Base-by-base conservation (phyloP, 1,140 invertebrate species). In the Hylaeus anthracinus region DNA sequence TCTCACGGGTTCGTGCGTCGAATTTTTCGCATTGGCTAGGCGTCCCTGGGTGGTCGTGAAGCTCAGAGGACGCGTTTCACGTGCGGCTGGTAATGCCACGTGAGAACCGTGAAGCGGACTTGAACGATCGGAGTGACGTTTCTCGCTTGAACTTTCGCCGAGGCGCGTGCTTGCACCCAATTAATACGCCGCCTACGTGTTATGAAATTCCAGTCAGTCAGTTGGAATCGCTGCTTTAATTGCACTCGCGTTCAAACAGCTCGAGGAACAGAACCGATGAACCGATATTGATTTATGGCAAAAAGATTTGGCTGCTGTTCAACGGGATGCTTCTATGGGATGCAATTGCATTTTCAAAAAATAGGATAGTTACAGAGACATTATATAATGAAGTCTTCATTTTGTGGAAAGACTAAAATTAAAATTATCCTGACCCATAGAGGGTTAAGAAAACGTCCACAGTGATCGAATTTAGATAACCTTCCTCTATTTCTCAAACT, bases 21-120 rank as follows among this genome's bases (percentile, higher is more conserved):
- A 87, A 78, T 84, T 81, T 86, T 81, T 82, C 81, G 14, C 53
- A 43, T 70, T 56, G 77, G 26, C 58, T 69, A 12, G 26, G 63
- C 41, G 64, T 66, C 73, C 43, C 64, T 84, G 74, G 79, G 66
- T 84, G 75, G 81, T 78, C 81, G 81, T 51, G 48, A 39, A 55
- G 15, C 15, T 72, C 56, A 15, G 41, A 73, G 56, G 41, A 82
- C 66, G 69, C 12, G 79, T 78, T 85, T 84, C 61, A 74, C 66
- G 45, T 67, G 63, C 41, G 10, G 51, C 41, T 37, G 80, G 39
- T 61, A 83, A 83, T 74, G 63, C 56, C 77, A 65, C 55, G 60
- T 63, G 85, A 86, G 81, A 86, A 83, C 67, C 85, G 64, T 86
- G 60, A 83, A 86, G 66, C 58, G 39, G 71, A 83, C 63, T 71